Evolutionary conservation across 2,113 vertebrate species (phyloP), one percentile per base, ranked within the genome.

Genomic region (Rhinichthys klamathensis): DNA sequence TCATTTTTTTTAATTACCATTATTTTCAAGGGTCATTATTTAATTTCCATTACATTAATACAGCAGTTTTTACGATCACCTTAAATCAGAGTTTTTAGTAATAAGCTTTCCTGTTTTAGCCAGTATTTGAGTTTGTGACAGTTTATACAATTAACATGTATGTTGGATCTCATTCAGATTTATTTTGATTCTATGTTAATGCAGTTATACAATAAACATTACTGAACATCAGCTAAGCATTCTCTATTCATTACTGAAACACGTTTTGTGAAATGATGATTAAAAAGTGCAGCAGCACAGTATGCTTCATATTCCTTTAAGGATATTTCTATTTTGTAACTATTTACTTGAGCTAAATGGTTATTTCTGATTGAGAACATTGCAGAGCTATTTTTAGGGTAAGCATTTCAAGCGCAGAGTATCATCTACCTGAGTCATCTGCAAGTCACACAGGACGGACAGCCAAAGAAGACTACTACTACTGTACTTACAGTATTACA

Each of bases 361-460:
- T 79, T 41, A 79, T 81, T 69, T 16, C 27, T 35, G 61, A 81
- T 67, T 67, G 41, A 69, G 41, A 67, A 65, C 61, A 81, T 51
- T 69, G 61, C 79, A 23, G 61, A 51, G 41, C 79, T 81, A 69
- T 81, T 81, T 35, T 81, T 51, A 81, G 25, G 25, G 38, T 25
- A 35, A 67, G 61, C 61, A 69, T 69, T 51, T 81, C 44, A 51
- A 81, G 61, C 61, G 1, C 27, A 81, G 61, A 51, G 79, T 80
- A 65, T 80, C 79, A 23, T 32, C 79, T 30, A 81, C 61, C 15
- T 21, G 32, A 41, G 56, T 79, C 35, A 16, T 61, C 8, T 61
- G 35, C 56, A 61, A 61, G 77, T 80, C 56, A 80, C 77, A 61
- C 56, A 61, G 77, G 23, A 25, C 30, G n/a, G 32, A 25, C 21